Conservation (phyloP, 2,888 invertebrate genomes). For the Ormyrus nitidulus region DNA sequence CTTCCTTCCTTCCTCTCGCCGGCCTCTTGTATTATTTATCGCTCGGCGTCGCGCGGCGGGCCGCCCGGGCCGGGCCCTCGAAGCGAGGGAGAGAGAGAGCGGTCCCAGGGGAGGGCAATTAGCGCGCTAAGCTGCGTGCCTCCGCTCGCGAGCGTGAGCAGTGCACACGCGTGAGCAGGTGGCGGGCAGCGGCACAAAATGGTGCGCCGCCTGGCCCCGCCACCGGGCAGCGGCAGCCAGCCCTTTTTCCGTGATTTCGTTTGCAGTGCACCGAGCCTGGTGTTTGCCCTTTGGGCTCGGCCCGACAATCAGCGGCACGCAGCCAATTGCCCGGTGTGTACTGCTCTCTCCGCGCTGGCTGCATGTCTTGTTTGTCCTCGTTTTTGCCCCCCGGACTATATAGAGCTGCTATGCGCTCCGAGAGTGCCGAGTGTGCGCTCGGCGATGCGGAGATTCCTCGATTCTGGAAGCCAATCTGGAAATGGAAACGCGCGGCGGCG, state of each 20-base stretch:
- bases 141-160: not conserved
- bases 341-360: not conserved
- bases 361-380: constrained; percentile 10
- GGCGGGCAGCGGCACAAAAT: not conserved
- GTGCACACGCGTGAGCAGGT: not conserved
- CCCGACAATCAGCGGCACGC: constrained; percentile 60
- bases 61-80: constrained; percentile 54
- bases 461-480: too few relatives aligned
- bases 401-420: too few relatives aligned
- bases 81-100: not conserved
- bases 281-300: constrained; percentile 14
- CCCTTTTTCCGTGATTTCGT: too few relatives aligned
- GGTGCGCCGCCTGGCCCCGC: constrained; percentile 8
- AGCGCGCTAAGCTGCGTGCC: too few relatives aligned
- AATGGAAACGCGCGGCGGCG: too few relatives aligned
- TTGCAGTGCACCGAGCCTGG: too few relatives aligned
- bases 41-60: constrained; percentile 61
- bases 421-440: too few relatives aligned
- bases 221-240: not conserved
- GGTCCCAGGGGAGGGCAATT: too few relatives aligned
- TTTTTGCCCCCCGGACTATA: not conserved
- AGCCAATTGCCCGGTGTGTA: not conserved
- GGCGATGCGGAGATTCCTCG: too few relatives aligned
- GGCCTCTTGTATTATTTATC: constrained; percentile 60
- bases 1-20: constrained; percentile 19